Evolutionary conservation across 23 tunicate genomes (phyloP).

Genomic region (Halocynthia aurantium): DNA sequence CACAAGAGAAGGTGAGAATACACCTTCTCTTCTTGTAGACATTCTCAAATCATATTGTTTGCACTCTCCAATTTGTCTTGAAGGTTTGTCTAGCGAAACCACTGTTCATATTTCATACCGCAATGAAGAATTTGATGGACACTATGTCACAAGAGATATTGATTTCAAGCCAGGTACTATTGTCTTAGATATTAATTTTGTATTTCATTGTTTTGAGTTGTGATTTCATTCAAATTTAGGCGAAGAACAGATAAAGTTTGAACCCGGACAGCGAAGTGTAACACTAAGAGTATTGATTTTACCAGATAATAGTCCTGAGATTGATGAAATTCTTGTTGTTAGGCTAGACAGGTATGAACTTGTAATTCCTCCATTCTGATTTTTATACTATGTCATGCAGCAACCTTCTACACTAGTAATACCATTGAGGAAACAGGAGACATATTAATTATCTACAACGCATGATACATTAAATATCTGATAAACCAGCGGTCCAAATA

Average conservation of each 20-base stretch:
- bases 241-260: conserved; percentile 30
- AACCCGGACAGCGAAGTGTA: conserved; percentile 30
- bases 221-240: conserved; percentile 9
- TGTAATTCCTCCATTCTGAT: background rate
- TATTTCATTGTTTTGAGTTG: background rate
- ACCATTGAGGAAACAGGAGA: background rate
- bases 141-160: conserved; percentile 2
- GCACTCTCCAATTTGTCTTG: background rate
- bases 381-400: background rate
- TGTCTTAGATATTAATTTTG: background rate
- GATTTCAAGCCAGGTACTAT: conserved; percentile 8
- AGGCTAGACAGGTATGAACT: conserved; percentile 64
- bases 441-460: no score
- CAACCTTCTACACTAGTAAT: background rate
- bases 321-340: conserved; percentile 45
- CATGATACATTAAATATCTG: no score
- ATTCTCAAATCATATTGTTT: no score
- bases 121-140: conserved; percentile 2
- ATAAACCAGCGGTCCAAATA: no score
- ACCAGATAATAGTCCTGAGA: conserved; percentile 64
- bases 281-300: conserved; percentile 24
- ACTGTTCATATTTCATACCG: conserved; percentile 60
- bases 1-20: conserved; percentile 49
- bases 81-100: conserved; percentile 55
- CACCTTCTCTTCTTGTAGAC: no score